These are phyloP conservation scores for Coregonus suidteri DNA, from an alignment of 2,797 vertebrate genomes.

Conservation along the genomic window DNA sequence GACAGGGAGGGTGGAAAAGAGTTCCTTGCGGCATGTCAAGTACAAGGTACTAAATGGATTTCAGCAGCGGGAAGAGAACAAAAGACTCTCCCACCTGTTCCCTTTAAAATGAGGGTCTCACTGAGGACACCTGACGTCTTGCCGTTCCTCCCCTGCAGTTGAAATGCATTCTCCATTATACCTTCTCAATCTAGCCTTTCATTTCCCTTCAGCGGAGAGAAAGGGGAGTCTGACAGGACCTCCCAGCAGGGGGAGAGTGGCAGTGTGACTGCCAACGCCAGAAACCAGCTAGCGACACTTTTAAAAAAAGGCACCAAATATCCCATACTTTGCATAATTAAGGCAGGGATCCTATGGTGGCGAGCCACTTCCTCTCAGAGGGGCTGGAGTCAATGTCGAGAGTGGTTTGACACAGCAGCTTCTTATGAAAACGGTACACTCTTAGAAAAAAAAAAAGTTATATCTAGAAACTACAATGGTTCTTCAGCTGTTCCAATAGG, in stretches of 20 bases:
- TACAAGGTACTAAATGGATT: slow-evolving; percentile 82
- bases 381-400: slow-evolving; percentile 72
- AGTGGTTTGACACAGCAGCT: slow-evolving; percentile 65
- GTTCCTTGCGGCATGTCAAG: slow-evolving; percentile 76
- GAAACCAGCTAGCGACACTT: slow-evolving; percentile 72
- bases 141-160: slow-evolving; percentile 76
- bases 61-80: slow-evolving; percentile 82
- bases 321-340: slow-evolving; percentile 83
- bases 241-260: slow-evolving; percentile 71
- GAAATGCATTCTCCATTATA: slow-evolving; percentile 82
- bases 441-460: no score
- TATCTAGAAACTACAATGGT: no score
- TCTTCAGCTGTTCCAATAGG: no score
- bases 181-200: slow-evolving; percentile 79
- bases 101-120: slow-evolving; percentile 80
- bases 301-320: slow-evolving; percentile 75
- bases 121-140: slow-evolving; percentile 76
- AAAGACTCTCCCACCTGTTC: slow-evolving; percentile 83
- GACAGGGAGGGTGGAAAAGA: slow-evolving; percentile 39
- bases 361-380: slow-evolving; percentile 70
- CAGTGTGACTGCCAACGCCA: slow-evolving; percentile 71
- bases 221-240: slow-evolving; percentile 56
- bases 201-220: slow-evolving; percentile 74
- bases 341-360: slow-evolving; percentile 75
- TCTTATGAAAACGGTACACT: slow-evolving; percentile 47